A percentile compares a stretch with the other conserved stretches of the same genome.
phyloP scores from a whole-genome alignment of 2,888 invertebrate species.

The Sicus ferrugineus region DNA sequence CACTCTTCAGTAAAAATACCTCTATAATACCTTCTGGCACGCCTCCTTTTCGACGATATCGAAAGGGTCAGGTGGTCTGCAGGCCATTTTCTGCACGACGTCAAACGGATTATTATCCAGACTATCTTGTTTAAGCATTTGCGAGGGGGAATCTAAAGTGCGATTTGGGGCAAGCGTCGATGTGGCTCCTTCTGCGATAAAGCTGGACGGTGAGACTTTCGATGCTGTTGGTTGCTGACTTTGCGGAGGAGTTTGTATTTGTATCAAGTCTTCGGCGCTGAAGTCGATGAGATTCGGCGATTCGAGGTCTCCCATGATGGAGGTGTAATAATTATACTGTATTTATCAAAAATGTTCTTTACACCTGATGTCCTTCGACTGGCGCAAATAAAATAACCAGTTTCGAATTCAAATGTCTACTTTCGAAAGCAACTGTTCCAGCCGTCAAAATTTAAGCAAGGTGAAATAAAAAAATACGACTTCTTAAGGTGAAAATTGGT shows the following conservation, averaged over 20 bases:
- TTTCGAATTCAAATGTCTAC: background rate
- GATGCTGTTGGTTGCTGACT: background rate
- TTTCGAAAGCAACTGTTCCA: conserved; percentile 38
- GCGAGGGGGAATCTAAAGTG: background rate
- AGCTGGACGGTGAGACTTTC: conserved; percentile 15
- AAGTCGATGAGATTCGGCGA: conserved; percentile 47
- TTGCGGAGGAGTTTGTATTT: background rate
- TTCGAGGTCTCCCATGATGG: conserved; percentile 37
- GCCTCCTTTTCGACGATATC: conserved; percentile 48
- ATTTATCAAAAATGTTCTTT: background rate
- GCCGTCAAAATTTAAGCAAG: conserved; percentile 31
- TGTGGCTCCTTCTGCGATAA: background rate
- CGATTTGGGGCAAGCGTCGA: no score
- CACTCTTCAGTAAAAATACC: background rate
- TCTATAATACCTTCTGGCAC: conserved; percentile 36
- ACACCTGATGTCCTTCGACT: background rate
- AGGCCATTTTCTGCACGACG: conserved; percentile 44
- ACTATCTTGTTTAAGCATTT: conserved; percentile 39
- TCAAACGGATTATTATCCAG: conserved; percentile 53
- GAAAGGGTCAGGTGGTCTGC: conserved; percentile 49
- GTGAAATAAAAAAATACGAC: background rate
- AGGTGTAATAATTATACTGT: background rate
- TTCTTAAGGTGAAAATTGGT: background rate
- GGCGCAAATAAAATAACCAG: no score
- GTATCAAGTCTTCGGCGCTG: conserved; percentile 42